phyloP scores from a whole-genome alignment of 2,113 vertebrate species.

The Isurus oxyrinchus region DNA sequence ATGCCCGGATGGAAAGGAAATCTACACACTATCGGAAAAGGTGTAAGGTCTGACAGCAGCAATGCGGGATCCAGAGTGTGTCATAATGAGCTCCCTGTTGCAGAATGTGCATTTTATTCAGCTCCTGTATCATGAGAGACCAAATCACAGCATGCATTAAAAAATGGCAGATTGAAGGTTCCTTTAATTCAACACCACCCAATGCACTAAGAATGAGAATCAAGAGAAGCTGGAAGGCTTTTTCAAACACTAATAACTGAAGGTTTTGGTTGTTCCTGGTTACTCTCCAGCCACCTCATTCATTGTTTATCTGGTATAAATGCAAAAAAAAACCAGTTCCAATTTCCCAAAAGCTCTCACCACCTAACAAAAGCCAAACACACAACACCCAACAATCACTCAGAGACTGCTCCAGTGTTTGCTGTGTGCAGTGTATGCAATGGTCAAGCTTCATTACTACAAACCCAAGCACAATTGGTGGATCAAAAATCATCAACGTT shows the following conservation, averaged over 20 bases:
- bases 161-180: not conserved
- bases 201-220: not conserved
- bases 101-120: constrained; percentile 20
- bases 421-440: not conserved
- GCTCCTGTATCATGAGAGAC: not conserved
- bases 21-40: not conserved
- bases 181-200: constrained; percentile 21
- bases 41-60: not conserved
- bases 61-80: not conserved
- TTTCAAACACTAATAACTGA: not conserved
- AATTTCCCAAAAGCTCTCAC: constrained; percentile 28
- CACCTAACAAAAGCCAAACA: constrained; percentile 39
- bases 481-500: too few species aligned
- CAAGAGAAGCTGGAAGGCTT: not conserved
- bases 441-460: constrained; percentile 11
- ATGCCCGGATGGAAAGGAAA: not conserved
- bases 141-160: constrained; percentile 5
- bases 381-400: constrained; percentile 39
- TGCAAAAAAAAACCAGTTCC: not conserved
- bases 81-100: not conserved
- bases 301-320: not conserved
- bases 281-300: not conserved
- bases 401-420: not conserved
- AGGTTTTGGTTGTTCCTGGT: not conserved
- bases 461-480: not conserved